Base-by-base conservation (phyloP, 2,797 vertebrate species). In the Macrochelys suwanniensis region DNA sequence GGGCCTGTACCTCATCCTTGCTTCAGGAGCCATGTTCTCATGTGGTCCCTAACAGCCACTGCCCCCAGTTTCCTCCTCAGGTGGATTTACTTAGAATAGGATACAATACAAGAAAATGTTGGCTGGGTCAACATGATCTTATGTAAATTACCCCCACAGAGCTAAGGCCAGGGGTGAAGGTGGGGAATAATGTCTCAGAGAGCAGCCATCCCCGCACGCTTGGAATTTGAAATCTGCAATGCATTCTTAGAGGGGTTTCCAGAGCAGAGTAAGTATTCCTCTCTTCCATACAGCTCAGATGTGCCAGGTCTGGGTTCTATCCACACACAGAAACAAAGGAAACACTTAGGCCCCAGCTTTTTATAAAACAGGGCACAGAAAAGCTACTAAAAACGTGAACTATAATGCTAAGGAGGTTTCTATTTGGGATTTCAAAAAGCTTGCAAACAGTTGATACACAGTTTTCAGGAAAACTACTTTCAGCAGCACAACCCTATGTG, bases 391-490 rank as follows among this genome's bases (percentile, higher is more conserved):
- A 76, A 68, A 88, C 28, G 4, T 57, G 10, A 80, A 82, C 28
- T 93, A 84, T 84, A 84, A n/a, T 49, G 78, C 91, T 3, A 82
- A 42, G 45, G 85, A 90, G 77, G 91, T 76, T 94, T 83, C 93
- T 97, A 92, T 92, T 95, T 96, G 92, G 80, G 84, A 91, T 97
- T 97, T 96, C 96, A 89, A 91, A 86, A 84, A 91, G 49, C 83
- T 97, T 97, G 96, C 93, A 86, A 95, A 96, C 94, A 93, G 88
- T 95, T 94, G 94, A 92, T 94, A 80, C 74, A 94, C 89, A 95
- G 87, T 90, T 95, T 81, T 71, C 16, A 82, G 28, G 84, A 93
- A 51, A 54, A 95, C 92, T 10, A 65, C 74, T 45, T 92, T 42
- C 54, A 89, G 82, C 53, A 93, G 77, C 21, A 59, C 68, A 7